A percentile compares a stretch with the other conserved stretches of the same genome.
Evolutionary conservation across 2,797 vertebrate species (phyloP).

Genomic region (Falco concolor): DNA sequence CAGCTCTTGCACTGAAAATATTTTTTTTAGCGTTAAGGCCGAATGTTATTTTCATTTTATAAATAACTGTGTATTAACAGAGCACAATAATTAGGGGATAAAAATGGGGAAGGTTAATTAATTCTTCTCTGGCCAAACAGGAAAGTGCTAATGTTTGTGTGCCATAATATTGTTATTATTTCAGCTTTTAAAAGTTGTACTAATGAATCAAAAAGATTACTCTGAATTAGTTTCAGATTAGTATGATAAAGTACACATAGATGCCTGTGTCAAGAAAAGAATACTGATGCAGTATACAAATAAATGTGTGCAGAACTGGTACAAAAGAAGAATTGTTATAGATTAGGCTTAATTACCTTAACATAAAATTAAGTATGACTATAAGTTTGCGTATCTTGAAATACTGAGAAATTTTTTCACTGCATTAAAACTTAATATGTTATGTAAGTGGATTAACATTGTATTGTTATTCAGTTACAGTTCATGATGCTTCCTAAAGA

Average conservation of each 20-base stretch:
- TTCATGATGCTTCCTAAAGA: not conserved
- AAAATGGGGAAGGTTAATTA: slow-evolving; percentile 30
- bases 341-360: not conserved
- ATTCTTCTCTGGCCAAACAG: slow-evolving; percentile 50
- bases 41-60: slow-evolving; percentile 52
- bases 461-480: not conserved
- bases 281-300: not conserved
- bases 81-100: slow-evolving; percentile 37
- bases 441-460: not conserved
- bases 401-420: not conserved
- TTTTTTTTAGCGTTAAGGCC: slow-evolving; percentile 14
- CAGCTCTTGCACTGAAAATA: slow-evolving; percentile 50
- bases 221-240: slow-evolving; percentile 16
- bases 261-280: not conserved
- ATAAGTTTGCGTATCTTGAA: not conserved
- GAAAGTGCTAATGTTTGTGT: slow-evolving; percentile 23
- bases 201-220: slow-evolving; percentile 14
- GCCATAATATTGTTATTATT: slow-evolving; percentile 9
- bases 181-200: not conserved
- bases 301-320: not conserved
- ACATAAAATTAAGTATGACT: not conserved
- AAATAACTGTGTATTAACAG: slow-evolving; percentile 33
- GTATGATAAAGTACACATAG: not conserved
- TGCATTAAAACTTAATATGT: not conserved
- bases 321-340: not conserved